Evolutionary conservation across 2,113 vertebrate species (phyloP).

Genomic region (Numida meleagris): DNA sequence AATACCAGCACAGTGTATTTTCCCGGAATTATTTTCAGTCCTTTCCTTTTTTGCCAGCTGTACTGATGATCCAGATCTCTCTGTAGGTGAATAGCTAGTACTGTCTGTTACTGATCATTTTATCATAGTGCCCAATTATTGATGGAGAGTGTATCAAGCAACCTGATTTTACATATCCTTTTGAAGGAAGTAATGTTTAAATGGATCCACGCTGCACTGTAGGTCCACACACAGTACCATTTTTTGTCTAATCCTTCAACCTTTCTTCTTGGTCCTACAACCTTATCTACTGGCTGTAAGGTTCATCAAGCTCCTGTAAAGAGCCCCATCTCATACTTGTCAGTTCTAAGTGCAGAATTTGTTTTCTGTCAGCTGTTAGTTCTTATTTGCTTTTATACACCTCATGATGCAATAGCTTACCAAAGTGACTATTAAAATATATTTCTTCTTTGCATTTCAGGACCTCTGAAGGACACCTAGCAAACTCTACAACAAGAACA

Average conservation of each 20-base stretch:
- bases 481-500: constrained; percentile 71
- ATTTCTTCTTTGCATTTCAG: constrained; percentile 78
- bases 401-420: neutral
- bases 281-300: neutral
- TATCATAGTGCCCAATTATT: neutral
- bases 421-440: neutral
- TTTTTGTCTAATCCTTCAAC: neutral
- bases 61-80: neutral
- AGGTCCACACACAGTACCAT: neutral
- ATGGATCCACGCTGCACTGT: neutral
- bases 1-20: neutral
- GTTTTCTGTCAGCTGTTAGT: neutral
- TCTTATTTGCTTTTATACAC: neutral
- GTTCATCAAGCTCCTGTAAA: neutral
- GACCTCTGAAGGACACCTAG: constrained; percentile 82
- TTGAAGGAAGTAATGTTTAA: neutral
- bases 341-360: neutral
- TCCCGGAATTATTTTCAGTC: neutral
- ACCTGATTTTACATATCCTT: neutral
- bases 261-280: neutral
- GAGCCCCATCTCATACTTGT: neutral
- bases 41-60: neutral
- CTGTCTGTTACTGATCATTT: neutral
- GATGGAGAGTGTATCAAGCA: neutral
- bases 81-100: neutral